Evolutionary conservation across 2,888 invertebrate genomes (phyloP).

Genomic region (Pterostichus madidus): DNA sequence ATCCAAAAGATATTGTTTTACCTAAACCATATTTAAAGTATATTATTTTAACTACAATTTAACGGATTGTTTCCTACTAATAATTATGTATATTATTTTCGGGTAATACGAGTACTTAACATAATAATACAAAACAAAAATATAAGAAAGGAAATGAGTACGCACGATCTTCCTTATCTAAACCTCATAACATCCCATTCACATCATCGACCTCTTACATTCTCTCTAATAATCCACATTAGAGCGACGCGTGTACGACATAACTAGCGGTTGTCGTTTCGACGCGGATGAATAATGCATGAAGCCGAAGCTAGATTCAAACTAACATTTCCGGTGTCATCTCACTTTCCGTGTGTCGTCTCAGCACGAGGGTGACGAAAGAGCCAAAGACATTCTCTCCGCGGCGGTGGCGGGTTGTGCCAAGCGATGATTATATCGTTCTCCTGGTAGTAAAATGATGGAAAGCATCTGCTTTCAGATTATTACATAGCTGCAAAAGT

Average conservation of each 20-base stretch:
- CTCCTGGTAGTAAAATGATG: no score
- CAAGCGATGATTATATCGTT: background rate
- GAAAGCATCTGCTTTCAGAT: no score
- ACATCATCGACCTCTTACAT: slow-evolving; percentile 11
- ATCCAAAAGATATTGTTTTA: no score
- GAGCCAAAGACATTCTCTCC: no score
- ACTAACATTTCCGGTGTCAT: slow-evolving; percentile 24
- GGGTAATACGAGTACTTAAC: no score
- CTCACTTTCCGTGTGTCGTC: slow-evolving; percentile 6
- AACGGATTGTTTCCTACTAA: no score
- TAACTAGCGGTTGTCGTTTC: slow-evolving; percentile 45
- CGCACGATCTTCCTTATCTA: background rate
- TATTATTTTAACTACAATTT: no score
- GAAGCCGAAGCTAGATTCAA: slow-evolving; percentile 4
- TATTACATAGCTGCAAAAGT: no score
- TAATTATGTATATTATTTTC: no score
- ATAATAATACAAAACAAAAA: background rate
- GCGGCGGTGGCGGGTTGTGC: background rate
- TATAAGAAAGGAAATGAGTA: slow-evolving; percentile 9
- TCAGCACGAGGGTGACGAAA: no score
- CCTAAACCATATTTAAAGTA: no score
- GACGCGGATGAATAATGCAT: slow-evolving; percentile 38
- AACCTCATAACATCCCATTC: background rate
- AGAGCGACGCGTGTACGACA: slow-evolving; percentile 41
- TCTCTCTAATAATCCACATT: slow-evolving; percentile 1